These are phyloP conservation scores for Clarias fuscus DNA, from an alignment of 2,797 vertebrate genomes.

Conservation along the genomic window DNA sequence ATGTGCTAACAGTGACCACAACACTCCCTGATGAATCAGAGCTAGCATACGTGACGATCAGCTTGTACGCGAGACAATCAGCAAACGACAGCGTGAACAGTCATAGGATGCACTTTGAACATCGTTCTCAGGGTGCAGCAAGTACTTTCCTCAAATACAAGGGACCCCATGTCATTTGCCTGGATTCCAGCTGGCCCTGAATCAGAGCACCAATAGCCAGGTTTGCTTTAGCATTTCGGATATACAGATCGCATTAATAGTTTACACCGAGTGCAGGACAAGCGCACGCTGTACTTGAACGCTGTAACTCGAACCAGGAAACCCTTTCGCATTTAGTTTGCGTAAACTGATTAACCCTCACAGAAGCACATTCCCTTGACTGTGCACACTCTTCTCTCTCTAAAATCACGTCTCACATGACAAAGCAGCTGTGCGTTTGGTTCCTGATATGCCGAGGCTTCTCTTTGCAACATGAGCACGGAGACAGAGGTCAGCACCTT, in stretches of 20 bases:
- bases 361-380: not conserved
- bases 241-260: not conserved
- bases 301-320: not conserved
- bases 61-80: slow-evolving; percentile 11
- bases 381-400: no score
- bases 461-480: not conserved
- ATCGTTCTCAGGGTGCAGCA: not conserved
- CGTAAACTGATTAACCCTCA: not conserved
- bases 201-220: not conserved
- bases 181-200: not conserved
- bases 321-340: not conserved
- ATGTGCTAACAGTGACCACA: not conserved
- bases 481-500: slow-evolving; percentile 23
- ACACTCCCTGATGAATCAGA: slow-evolving; percentile 15
- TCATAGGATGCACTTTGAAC: not conserved
- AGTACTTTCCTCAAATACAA: slow-evolving; percentile 22
- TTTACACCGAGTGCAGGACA: not conserved
- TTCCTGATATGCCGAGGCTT: not conserved
- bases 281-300: not conserved
- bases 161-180: not conserved
- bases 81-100: not conserved
- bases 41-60: slow-evolving; percentile 31
- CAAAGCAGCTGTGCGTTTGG: slow-evolving; percentile 1
- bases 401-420: not conserved
- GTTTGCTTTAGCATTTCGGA: not conserved